phyloP scores from a whole-genome alignment of 2,113 vertebrate genomes.

The Speoplatyrhinus poulsoni region DNA sequence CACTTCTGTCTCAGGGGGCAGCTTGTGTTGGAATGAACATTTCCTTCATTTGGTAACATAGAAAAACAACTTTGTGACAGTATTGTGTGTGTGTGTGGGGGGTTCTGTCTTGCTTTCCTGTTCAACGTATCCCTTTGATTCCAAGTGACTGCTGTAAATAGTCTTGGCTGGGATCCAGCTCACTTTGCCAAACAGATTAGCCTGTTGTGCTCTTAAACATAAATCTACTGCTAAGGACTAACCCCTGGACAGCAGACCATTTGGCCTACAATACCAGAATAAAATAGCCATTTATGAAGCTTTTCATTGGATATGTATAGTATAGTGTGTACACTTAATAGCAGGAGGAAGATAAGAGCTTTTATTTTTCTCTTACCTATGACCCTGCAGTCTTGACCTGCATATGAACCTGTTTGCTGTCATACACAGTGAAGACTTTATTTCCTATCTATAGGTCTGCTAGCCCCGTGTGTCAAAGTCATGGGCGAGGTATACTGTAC shows the following conservation, averaged over 20 bases:
- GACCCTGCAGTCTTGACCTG: slow-evolving; percentile 9
- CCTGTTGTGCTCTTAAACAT: slow-evolving; percentile 67
- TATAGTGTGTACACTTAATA: slow-evolving; percentile 21
- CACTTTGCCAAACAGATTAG: slow-evolving; percentile 65
- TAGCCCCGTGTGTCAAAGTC: not conserved
- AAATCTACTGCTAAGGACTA: slow-evolving; percentile 69
- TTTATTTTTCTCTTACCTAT: slow-evolving; percentile 2
- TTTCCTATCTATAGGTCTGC: slow-evolving; percentile 1
- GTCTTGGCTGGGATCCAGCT: slow-evolving; percentile 60
- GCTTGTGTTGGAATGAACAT: slow-evolving; percentile 52
- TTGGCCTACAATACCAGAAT: slow-evolving; percentile 44
- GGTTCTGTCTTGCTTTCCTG: slow-evolving; percentile 37
- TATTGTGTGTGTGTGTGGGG: slow-evolving; percentile 14
- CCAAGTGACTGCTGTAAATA: slow-evolving; percentile 53
- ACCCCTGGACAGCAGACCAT: slow-evolving; percentile 41
- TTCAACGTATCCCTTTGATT: slow-evolving; percentile 36
- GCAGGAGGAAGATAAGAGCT: slow-evolving; percentile 7
- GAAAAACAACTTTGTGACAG: slow-evolving; percentile 40
- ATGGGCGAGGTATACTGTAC: not conserved
- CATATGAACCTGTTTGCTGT: slow-evolving; percentile 36
- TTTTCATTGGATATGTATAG: slow-evolving; percentile 30
- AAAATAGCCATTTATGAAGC: slow-evolving; percentile 16
- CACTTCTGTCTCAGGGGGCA: slow-evolving; percentile 18
- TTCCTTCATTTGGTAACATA: slow-evolving; percentile 55
- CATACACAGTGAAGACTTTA: slow-evolving; percentile 17